Evolutionary conservation across 2,797 vertebrate genomes (phyloP), one percentile per base, ranked within the genome.

Genomic region (Myioborus melanocephalus): DNA sequence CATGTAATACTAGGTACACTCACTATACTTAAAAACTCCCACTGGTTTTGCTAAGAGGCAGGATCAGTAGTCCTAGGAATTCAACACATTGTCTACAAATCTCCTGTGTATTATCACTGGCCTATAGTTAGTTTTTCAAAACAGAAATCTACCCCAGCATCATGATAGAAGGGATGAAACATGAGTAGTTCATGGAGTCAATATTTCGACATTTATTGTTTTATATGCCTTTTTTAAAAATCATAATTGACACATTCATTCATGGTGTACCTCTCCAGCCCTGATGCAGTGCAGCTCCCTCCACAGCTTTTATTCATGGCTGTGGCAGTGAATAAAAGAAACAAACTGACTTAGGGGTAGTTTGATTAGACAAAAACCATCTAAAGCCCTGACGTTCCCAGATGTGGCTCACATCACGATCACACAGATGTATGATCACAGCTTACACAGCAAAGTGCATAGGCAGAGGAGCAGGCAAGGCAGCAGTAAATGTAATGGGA

Each of bases 251-350:
- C 37, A 71, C 24, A 65, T n/a, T 50, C 10, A 32, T 1, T 0
- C 9, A 24, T 37, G 6, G 28, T 39, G 20, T 11, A 60, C 28
- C 23, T 78, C 53, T 61, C 32, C 46, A 75, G 12, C 32, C 75
- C 23, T 28, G 41, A 64, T 35, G 63, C 50, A 63, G 57, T 30
- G 63, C 57, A 79, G 10, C 41, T 66, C 16, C 57, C 32, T 91
- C 4, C 21, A 41, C 14, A 87, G 61, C 24, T 81, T 59, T 43
- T 59, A 41, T 41, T 59, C 32, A 43, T 6, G 26, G 53, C 32
- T 76, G 60, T 61, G 44, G 20, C 15, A 30, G 32, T 70, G 39
- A 84, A 71, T 59, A 63, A 87, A 81, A 83, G 82, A 91, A 91
- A 50, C 19, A 63, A 78, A 78, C 4, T 43, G n/a, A 85, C 76